Percentiles rank a stretch among this genome's conserved stretches.
Evolutionary conservation across 2,797 vertebrate genomes (phyloP).

Genomic region (Lutjanus argentimaculatus): DNA sequence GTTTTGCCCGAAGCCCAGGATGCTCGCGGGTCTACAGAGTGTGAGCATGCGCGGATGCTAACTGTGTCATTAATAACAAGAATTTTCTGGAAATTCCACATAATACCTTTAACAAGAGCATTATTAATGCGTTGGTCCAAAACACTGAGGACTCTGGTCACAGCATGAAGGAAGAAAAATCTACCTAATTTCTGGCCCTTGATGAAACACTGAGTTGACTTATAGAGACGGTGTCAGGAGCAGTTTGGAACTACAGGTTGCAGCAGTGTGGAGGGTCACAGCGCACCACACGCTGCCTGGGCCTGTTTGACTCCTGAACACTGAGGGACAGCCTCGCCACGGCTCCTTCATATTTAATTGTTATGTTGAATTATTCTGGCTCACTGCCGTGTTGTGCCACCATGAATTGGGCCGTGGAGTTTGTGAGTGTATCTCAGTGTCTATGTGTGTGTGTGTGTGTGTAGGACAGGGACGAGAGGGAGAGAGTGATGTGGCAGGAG

Average conservation of each 20-base stretch:
- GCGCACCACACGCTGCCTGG: slow-evolving; percentile 52
- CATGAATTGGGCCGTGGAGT: slow-evolving; percentile 75
- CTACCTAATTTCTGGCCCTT: background rate
- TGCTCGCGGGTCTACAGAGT: too few species aligned
- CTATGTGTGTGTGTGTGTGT: slow-evolving; percentile 52
- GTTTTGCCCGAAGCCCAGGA: too few species aligned
- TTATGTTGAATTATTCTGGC: slow-evolving; percentile 86
- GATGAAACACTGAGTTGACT: slow-evolving; percentile 44
- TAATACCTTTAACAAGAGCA: background rate
- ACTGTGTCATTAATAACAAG: too few species aligned
- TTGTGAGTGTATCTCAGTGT: slow-evolving; percentile 47
- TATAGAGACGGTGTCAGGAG: slow-evolving; percentile 57
- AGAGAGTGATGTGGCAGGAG: slow-evolving; percentile 68
- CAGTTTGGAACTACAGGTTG: slow-evolving; percentile 75
- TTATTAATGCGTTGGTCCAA: background rate
- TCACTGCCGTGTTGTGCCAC: slow-evolving; percentile 80
- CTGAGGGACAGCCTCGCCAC: slow-evolving; percentile 57
- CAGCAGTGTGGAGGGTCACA: slow-evolving; percentile 34
- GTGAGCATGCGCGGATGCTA: too few species aligned
- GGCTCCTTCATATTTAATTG: slow-evolving; percentile 85
- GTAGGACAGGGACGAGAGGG: slow-evolving; percentile 46
- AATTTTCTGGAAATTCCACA: too few species aligned
- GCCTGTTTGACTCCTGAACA: slow-evolving; percentile 60
- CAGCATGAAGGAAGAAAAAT: background rate
- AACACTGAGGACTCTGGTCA: background rate